phyloP scores from a whole-genome alignment of 30 jellyfish, hydroid and myxozoan species.

The Chironex yamaguchii region DNA sequence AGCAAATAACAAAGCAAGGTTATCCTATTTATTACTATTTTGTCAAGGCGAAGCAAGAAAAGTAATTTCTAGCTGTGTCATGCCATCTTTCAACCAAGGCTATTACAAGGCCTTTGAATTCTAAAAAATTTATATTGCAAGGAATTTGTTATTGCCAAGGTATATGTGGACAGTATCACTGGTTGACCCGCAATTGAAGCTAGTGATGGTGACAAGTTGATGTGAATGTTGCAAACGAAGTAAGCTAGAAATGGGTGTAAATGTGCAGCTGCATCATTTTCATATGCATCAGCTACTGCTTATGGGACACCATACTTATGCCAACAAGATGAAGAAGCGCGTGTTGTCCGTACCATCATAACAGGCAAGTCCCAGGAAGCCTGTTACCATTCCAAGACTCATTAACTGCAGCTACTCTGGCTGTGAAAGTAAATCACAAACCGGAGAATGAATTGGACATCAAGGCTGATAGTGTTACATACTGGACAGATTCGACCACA shows the following conservation, averaged over 20 bases:
- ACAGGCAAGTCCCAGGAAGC: constrained; percentile 55
- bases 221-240: too few species aligned
- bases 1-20: background rate
- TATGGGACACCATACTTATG: too few species aligned
- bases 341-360: constrained; percentile 42
- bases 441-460: constrained; percentile 56
- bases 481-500: constrained; percentile 58
- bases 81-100: background rate
- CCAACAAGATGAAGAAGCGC: too few species aligned
- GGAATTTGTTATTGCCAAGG: too few species aligned
- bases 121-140: too few species aligned
- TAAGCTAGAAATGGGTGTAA: too few species aligned
- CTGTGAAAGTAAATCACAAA: constrained; percentile 44
- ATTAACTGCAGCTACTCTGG: constrained; percentile 69
- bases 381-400: constrained; percentile 49
- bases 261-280: too few species aligned
- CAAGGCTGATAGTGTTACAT: background rate
- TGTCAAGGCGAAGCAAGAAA: too few species aligned
- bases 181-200: background rate
- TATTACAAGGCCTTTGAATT: background rate
- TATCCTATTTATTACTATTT: background rate
- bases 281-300: too few species aligned
- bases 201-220: too few species aligned
- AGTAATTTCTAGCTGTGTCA: background rate
- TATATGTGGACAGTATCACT: background rate